A percentile compares a stretch with the other conserved stretches of the same genome.
Evolutionary conservation across 2,797 vertebrate species (phyloP).

Genomic region (Menidia menidia): DNA sequence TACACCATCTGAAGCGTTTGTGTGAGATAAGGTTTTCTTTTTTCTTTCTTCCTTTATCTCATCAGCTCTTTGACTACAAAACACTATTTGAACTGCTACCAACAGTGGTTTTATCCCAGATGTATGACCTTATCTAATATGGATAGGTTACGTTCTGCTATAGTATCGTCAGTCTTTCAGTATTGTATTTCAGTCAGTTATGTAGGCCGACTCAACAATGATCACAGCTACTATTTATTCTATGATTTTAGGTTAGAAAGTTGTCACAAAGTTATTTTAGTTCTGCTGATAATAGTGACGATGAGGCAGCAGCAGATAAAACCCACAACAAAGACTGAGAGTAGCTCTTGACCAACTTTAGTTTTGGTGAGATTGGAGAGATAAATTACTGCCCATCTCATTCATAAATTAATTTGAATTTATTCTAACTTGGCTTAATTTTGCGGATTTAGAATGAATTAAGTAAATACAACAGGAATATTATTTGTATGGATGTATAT

Average conservation of each 20-base stretch:
- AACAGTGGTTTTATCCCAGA: slow-evolving; percentile 14
- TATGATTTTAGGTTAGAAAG: background rate
- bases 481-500: too few relatives aligned
- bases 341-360: background rate
- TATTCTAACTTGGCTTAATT: too few relatives aligned
- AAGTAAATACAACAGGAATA: too few relatives aligned
- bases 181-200: background rate
- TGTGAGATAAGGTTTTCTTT: slow-evolving; percentile 45
- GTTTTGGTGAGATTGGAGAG: background rate
- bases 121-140: background rate
- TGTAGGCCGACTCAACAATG: background rate
- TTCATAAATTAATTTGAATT: background rate
- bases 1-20: slow-evolving; percentile 63
- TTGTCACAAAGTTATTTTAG: background rate
- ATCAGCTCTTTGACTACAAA: slow-evolving; percentile 25
- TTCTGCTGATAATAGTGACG: background rate
- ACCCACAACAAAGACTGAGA: background rate
- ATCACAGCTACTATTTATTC: background rate
- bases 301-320: background rate
- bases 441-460: too few relatives aligned
- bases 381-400: background rate
- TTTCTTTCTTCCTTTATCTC: background rate
- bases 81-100: background rate
- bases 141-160: background rate
- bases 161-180: background rate